Percentiles rank a stretch among this genome's conserved stretches.
Conservation (phyloP, 2,797 vertebrate species). For the Apogon talboti region DNA sequence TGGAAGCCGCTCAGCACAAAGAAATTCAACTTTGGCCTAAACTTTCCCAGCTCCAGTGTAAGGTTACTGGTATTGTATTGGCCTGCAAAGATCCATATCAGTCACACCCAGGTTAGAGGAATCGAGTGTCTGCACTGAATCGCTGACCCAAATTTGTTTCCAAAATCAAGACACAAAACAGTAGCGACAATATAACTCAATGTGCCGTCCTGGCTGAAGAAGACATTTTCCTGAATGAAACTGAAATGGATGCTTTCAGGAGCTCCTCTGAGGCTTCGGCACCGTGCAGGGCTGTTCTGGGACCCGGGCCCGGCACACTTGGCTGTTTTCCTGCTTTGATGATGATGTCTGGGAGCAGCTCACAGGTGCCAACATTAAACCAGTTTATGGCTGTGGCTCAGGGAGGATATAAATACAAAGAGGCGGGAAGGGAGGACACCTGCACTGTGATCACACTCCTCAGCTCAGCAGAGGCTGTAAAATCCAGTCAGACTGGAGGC, state of each 20-base stretch:
- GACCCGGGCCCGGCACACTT: neutral
- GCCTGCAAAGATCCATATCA: slow-evolving; percentile 8
- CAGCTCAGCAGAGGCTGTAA: slow-evolving; percentile 1
- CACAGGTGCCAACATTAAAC: slow-evolving; percentile 9
- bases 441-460: slow-evolving; percentile 28
- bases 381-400: slow-evolving; percentile 14
- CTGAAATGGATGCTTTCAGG: slow-evolving; percentile 8
- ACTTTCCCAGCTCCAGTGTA: neutral
- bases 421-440: slow-evolving; percentile 1
- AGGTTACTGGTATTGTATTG: slow-evolving; percentile 28
- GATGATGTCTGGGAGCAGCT: slow-evolving; percentile 2
- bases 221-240: neutral
- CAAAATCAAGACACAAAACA: slow-evolving; percentile 9
- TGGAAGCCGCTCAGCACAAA: neutral
- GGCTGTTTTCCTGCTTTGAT: neutral
- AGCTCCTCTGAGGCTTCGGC: slow-evolving; percentile 1
- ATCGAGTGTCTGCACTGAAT: slow-evolving; percentile 21
- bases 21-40: neutral
- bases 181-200: neutral
- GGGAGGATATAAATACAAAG: slow-evolving; percentile 26
- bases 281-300: neutral
- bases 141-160: slow-evolving; percentile 31
- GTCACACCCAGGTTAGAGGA: slow-evolving; percentile 18
- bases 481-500: slow-evolving; percentile 18
- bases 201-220: neutral